Evolutionary conservation across 2,888 invertebrate species (phyloP).

Genomic region (Leucoptera coffeella): DNA sequence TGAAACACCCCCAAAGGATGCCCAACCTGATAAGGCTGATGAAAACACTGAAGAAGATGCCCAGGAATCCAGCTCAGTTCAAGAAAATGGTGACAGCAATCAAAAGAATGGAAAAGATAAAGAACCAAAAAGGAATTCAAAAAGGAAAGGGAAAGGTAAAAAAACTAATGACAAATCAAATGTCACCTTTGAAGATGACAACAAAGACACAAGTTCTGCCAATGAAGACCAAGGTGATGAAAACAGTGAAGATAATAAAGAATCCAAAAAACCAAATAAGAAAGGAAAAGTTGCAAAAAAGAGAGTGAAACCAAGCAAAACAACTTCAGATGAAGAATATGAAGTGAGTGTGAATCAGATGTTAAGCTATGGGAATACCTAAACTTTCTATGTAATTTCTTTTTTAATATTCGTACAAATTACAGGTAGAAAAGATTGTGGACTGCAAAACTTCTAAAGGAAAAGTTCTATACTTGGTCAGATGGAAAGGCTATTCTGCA

Average conservation of each 20-base stretch:
- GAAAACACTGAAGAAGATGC: background rate
- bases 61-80: no score
- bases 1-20: no score
- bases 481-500: conserved; percentile 71
- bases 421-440: conserved; percentile 64
- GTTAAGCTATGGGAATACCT: background rate
- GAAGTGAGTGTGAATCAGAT: conserved; percentile 37
- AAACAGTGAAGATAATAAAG: conserved; percentile 10
- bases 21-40: conserved; percentile 4
- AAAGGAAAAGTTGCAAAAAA: conserved; percentile 2
- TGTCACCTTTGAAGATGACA: no score
- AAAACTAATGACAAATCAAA: no score
- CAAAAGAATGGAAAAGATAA: no score
- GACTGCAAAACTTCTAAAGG: conserved; percentile 65
- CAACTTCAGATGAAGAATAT: conserved; percentile 29
- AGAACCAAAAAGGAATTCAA: conserved; percentile 5
- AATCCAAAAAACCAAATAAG: conserved; percentile 21
- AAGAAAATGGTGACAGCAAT: no score
- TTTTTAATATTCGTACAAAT: conserved; percentile 1
- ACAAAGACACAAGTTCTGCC: no score
- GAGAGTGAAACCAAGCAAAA: background rate
- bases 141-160: conserved; percentile 12
- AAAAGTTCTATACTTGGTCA: conserved; percentile 61
- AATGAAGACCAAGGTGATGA: conserved; percentile 9
- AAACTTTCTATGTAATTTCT: background rate